Base-by-base conservation (phyloP, 2,797 vertebrate genomes). In the Pteronotus mesoamericanus region DNA sequence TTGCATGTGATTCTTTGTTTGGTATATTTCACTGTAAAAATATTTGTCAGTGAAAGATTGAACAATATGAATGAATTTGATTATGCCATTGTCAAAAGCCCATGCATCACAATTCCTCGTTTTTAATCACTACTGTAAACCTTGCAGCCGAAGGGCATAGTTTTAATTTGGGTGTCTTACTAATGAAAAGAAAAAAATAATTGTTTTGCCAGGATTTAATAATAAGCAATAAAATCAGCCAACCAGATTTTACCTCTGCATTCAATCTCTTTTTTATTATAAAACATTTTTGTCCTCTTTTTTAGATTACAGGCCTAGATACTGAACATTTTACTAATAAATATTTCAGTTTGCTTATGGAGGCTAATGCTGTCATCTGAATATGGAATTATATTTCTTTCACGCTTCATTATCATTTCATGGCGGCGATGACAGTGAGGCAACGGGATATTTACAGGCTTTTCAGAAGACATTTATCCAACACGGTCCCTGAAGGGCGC, bases 101-200 rank as follows among this genome's bases (percentile, higher is more conserved):
- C 99, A 99, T 99, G 99, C 99, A 99, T 99, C 99, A 99, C 99
- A 99, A 99, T 99, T 99, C 99, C 99, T 99, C 99, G 99, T 99
- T 99, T 99, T 99, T 99, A 99, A 99, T 99, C 99, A 99, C 99
- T 99, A 99, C 99, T 99, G 99, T 99, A 99, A 99, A 99, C 98
- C 99, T 98, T 98, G 98, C 98, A 98, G 99, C 99, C 99, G 98
- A 98, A 98, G 99, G 99, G 99, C 99, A 98, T 98, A 98, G 98
- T 99, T 99, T 99, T 99, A 99, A 99, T 99, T 99, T 99, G 99
- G 99, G 99, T 99, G 99, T 99, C 99, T 99, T 99, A 98, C 99
- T 99, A 99, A 99, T 99, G 99, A 99, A 99, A 99, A 99, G 98
- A 99, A 99, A 99, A 99, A 99, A 99, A 99, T 99, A 99, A 99